These are phyloP conservation scores for Ernsta delagoae DNA, from an alignment of 2,888 invertebrate species.

Conservation along the genomic window DNA sequence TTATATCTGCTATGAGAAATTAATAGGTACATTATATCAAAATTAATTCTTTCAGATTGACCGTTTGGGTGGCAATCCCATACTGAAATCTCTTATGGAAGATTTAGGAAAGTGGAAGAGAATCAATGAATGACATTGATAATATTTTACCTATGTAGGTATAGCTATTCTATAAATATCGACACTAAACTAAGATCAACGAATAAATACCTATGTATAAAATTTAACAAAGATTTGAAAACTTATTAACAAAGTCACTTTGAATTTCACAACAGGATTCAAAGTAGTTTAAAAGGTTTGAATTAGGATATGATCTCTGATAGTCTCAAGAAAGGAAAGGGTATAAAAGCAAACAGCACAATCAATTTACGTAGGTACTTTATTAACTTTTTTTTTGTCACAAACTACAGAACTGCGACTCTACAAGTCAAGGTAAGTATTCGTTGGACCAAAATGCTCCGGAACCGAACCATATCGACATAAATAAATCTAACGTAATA, in stretches of 20 bases:
- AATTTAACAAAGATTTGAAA: too few relatives aligned
- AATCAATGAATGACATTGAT: background rate
- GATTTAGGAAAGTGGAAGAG: conserved; percentile 1
- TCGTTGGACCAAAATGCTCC: conserved; percentile 80
- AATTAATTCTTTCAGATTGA: conserved; percentile 8
- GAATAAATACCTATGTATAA: too few relatives aligned
- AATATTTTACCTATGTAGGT: background rate
- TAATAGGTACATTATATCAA: too few relatives aligned
- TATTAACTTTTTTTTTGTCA: conserved; percentile 75
- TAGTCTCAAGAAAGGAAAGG: background rate
- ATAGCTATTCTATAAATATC: background rate
- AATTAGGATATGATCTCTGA: background rate
- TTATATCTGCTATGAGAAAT: too few relatives aligned
- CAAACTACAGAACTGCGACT: conserved; percentile 83
- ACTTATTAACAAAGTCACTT: too few relatives aligned
- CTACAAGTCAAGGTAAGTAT: conserved; percentile 72
- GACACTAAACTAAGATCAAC: too few relatives aligned
- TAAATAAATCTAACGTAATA: conserved; percentile 76
- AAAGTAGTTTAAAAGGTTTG: too few relatives aligned
- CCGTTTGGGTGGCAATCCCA: conserved; percentile 17
- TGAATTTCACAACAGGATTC: too few relatives aligned
- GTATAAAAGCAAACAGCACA: conserved; percentile 50
- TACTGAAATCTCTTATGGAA: background rate
- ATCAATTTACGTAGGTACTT: conserved; percentile 77
- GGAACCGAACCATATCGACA: conserved; percentile 73